These are phyloP conservation scores for Laticauda laticaudata DNA, from an alignment of 2,113 vertebrate species.

Conservation along the genomic window DNA sequence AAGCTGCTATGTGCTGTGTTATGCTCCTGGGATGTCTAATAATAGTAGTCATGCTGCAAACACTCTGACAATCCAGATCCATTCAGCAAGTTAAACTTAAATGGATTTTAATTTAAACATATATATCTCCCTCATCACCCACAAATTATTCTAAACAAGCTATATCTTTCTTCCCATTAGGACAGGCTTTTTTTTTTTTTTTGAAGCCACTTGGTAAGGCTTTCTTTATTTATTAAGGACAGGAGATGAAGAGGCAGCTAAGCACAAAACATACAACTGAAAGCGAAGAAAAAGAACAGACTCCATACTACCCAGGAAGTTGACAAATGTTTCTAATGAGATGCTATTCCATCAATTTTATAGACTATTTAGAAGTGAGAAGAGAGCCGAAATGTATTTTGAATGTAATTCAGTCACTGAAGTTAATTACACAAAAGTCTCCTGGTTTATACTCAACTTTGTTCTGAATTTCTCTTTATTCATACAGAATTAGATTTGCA, in stretches of 20 bases:
- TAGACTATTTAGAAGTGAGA: conserved; percentile 45
- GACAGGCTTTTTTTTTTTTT: neutral
- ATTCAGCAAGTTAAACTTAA: neutral
- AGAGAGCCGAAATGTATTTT: neutral
- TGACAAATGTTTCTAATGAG: conserved; percentile 31
- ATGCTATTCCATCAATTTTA: conserved; percentile 47
- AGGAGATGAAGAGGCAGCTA: conserved; percentile 14
- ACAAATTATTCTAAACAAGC: conserved; percentile 37
- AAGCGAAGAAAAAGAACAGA: conserved; percentile 26
- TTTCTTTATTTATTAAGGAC: conserved; percentile 38
- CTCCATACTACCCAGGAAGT: neutral
- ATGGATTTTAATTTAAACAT: neutral
- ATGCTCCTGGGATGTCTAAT: too few species aligned
- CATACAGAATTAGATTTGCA: neutral
- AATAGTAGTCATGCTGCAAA: too few species aligned
- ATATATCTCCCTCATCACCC: neutral
- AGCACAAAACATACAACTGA: conserved; percentile 25
- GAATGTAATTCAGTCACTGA: neutral
- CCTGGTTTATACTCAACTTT: neutral
- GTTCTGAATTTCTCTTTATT: neutral
- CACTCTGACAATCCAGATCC: too few species aligned
- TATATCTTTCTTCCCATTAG: neutral
- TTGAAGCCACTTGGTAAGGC: neutral
- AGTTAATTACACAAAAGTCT: neutral
- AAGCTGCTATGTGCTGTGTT: too few species aligned